phyloP scores from a whole-genome alignment of 2,797 vertebrate species.

The Chlorospingus flavigularis region DNA sequence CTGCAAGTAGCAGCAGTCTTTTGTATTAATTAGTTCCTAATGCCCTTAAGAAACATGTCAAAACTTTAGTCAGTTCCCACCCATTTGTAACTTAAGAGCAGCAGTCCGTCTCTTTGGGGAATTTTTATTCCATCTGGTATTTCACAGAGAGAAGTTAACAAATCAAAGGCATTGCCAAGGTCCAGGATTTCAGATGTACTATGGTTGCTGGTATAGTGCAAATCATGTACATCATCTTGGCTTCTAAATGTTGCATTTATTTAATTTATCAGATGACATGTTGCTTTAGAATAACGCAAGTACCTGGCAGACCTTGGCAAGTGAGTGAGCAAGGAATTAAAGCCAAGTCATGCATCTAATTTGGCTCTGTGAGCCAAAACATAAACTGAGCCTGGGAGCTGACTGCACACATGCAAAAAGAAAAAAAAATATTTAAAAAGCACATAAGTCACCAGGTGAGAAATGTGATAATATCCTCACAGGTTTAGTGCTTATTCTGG shows the following conservation, averaged over 20 bases:
- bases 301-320: constrained; percentile 60
- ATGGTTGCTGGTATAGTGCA: neutral
- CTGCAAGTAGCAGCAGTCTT: neutral
- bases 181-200: neutral
- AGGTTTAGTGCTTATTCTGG: neutral
- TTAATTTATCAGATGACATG: constrained; percentile 62
- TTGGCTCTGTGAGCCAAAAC: constrained; percentile 52
- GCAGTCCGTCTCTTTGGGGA: neutral
- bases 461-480: neutral
- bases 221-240: constrained; percentile 19
- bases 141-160: constrained; percentile 19
- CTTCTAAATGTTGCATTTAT: constrained; percentile 65
- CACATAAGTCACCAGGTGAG: neutral
- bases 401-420: constrained; percentile 43
- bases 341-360: constrained; percentile 68
- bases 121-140: constrained; percentile 23
- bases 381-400: constrained; percentile 54
- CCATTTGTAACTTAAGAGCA: neutral
- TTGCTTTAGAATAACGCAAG: constrained; percentile 39
- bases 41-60: constrained; percentile 23
- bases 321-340: neutral
- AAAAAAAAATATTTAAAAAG: neutral
- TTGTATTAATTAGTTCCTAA: neutral
- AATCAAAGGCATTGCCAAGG: neutral
- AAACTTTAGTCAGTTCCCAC: neutral